Evolutionary conservation across 2,797 vertebrate species (phyloP).

Genomic region (Percopsis omiscomaycus): DNA sequence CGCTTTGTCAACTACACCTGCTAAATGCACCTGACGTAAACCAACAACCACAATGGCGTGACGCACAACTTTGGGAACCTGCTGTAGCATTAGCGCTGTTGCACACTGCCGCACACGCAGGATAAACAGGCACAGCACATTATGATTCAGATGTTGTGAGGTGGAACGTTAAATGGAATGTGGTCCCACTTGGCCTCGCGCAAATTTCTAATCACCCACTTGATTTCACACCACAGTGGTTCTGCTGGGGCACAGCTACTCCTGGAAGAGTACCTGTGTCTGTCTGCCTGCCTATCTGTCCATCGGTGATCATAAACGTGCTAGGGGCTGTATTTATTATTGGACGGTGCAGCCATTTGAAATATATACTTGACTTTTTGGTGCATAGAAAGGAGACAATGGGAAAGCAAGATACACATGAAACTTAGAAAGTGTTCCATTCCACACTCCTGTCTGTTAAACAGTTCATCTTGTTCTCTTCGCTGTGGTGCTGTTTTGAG

Average conservation of each 20-base stretch:
- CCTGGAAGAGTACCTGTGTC: slow-evolving; percentile 43
- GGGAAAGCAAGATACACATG: slow-evolving; percentile 15
- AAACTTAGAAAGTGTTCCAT: slow-evolving; percentile 24
- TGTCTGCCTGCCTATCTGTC: slow-evolving; percentile 5
- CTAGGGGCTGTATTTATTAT: not conserved
- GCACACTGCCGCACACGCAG: slow-evolving; percentile 21
- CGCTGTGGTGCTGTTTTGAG: no score
- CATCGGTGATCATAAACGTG: not conserved
- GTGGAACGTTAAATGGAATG: slow-evolving; percentile 60
- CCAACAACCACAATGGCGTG: not conserved
- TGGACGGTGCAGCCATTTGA: slow-evolving; percentile 12
- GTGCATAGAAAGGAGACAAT: slow-evolving; percentile 15
- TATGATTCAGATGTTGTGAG: slow-evolving; percentile 55
- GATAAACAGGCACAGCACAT: slow-evolving; percentile 26
- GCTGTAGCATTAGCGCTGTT: slow-evolving; percentile 17
- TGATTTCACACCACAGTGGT: slow-evolving; percentile 67
- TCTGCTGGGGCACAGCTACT: slow-evolving; percentile 22
- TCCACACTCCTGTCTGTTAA: not conserved
- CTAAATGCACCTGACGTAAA: slow-evolving; percentile 7
- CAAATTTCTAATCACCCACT: slow-evolving; percentile 69
- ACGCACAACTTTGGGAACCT: slow-evolving; percentile 8
- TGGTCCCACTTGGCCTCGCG: slow-evolving; percentile 39
- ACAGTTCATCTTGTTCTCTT: no score
- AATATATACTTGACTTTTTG: slow-evolving; percentile 15
- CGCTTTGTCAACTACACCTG: not conserved